Base-by-base conservation (phyloP, 2,113 vertebrate genomes). In the Gallinago undulata region DNA sequence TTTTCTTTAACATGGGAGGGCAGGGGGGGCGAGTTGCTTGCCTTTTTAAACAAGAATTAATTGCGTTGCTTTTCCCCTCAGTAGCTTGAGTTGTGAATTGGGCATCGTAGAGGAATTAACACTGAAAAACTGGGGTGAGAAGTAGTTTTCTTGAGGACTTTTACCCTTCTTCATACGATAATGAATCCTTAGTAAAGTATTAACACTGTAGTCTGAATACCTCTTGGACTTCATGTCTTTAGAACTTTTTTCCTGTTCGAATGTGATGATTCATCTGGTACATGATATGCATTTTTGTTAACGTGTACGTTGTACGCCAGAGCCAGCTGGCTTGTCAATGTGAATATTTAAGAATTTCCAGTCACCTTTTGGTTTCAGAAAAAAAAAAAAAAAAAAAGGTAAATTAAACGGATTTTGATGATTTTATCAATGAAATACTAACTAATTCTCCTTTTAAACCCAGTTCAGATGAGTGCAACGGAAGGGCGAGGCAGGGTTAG, bases 371-470 rank as follows among this genome's bases (percentile, higher is more conserved):
- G 94, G 86, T 94, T 73, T 95, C 80, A 31, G 39, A 93, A 94
- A 50, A 55, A 55, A 55, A 24, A 55, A 55, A 55, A 24, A 50
- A 55, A 55, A 55, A 55, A 60, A 96, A 87, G 94, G 92, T 86
- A 94, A 96, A 97, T 95, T 96, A 95, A 97, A 94, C 92, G 57
- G 51, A 95, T 84, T 96, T 94, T 93, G 55, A 73, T 90, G 86
- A 78, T 93, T 94, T 95, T 96, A 92, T 72, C 83, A 45, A 8
- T 47, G 60, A 89, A 88, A 94, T 83, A 86, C 73, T 84, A 95
- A 85, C 88, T 94, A 96, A 93, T 69, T 93, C 85, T 96, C 75
- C 79, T 95, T 91, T 80, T 59, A 73, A 91, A 69, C 39, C 4
- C 76, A 93, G 62, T 31, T 59, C 31, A 96, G 82, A 35, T 43